These are phyloP conservation scores for Delia radicum DNA, from an alignment of 1,140 invertebrate genomes.

Conservation along the genomic window DNA sequence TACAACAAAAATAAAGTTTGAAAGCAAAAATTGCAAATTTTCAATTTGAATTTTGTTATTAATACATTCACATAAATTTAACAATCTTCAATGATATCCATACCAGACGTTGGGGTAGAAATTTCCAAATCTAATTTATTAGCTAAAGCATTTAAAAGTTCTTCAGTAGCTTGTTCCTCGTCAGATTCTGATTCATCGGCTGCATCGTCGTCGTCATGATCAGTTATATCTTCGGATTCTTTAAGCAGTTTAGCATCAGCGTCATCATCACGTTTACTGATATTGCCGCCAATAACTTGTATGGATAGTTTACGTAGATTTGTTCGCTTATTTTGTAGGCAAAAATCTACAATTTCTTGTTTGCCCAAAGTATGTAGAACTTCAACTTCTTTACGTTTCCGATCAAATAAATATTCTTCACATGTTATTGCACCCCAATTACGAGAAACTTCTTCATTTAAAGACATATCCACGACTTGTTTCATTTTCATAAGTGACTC, in stretches of 20 bases:
- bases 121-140: constrained; percentile 43
- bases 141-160: constrained; percentile 39
- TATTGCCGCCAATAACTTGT: constrained; percentile 60
- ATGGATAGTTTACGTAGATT: constrained; percentile 67
- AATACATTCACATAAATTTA: background rate
- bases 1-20: too few species aligned
- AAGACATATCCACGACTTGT: constrained; percentile 67
- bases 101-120: background rate
- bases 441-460: constrained; percentile 72
- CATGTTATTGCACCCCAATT: constrained; percentile 72
- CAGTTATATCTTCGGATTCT: constrained; percentile 28
- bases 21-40: constrained; percentile 2
- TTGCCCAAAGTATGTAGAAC: constrained; percentile 58
- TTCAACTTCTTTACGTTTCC: constrained; percentile 56
- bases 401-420: constrained; percentile 70
- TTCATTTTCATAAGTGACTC: constrained; percentile 74
- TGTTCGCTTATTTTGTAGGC: constrained; percentile 61
- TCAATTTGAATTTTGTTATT: background rate
- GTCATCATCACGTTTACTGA: background rate
- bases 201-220: constrained; percentile 14
- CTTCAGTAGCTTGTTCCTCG: constrained; percentile 30
- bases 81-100: constrained; percentile 31
- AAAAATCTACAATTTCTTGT: constrained; percentile 63
- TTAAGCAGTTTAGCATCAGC: too few species aligned
- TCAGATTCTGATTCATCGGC: background rate